phyloP scores from a whole-genome alignment of 1,140 invertebrate species.

The Micrasema longulum region DNA sequence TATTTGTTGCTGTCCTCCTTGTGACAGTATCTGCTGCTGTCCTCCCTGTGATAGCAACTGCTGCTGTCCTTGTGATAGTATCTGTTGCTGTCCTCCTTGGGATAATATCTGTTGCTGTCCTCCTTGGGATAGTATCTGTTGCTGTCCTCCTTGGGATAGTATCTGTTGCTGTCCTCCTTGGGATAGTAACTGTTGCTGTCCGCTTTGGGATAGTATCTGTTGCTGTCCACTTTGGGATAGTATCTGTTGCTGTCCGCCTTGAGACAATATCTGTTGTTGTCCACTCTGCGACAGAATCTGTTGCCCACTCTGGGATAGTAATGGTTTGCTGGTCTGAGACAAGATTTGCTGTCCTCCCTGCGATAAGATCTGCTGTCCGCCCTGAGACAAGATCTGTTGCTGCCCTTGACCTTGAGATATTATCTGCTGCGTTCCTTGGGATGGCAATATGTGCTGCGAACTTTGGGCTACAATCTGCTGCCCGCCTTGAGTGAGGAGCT shows the following conservation, averaged over 20 bases:
- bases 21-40: slow-evolving; percentile 63
- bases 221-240: slow-evolving; percentile 56
- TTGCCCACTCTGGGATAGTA: slow-evolving; percentile 63
- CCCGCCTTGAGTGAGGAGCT: slow-evolving; percentile 59
- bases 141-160: slow-evolving; percentile 54
- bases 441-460: slow-evolving; percentile 51
- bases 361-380: slow-evolving; percentile 64
- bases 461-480: slow-evolving; percentile 64
- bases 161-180: slow-evolving; percentile 57
- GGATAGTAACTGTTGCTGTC: slow-evolving; percentile 25
- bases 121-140: slow-evolving; percentile 60
- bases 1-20: slow-evolving; percentile 56
- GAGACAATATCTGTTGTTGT: slow-evolving; percentile 56
- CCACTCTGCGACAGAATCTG: slow-evolving; percentile 56
- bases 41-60: slow-evolving; percentile 54
- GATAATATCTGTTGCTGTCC: slow-evolving; percentile 64
- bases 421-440: slow-evolving; percentile 57
- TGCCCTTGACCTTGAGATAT: slow-evolving; percentile 61
- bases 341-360: slow-evolving; percentile 63
- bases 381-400: slow-evolving; percentile 61
- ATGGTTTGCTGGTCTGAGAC: slow-evolving; percentile 62
- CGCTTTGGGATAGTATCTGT: slow-evolving; percentile 40
- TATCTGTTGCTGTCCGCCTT: slow-evolving; percentile 53
- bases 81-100: slow-evolving; percentile 63
- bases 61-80: slow-evolving; percentile 57